phyloP scores from a whole-genome alignment of 1,140 invertebrate species.

The Yoshiicerus persimilis region DNA sequence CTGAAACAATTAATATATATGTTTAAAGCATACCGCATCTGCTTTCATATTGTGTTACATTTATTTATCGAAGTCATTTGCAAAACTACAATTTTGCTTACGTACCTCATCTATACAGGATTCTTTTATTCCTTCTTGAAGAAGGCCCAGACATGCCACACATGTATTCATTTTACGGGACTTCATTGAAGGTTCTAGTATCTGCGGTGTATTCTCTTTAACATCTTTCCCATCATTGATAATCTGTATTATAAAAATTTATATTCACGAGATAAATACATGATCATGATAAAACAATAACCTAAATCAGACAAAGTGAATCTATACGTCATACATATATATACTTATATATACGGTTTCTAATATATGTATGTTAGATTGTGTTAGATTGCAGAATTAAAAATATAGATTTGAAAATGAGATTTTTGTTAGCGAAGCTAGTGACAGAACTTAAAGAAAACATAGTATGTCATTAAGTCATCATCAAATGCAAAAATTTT shows the following conservation, averaged over 20 bases:
- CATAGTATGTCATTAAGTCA: no score
- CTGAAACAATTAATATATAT: conserved; percentile 52
- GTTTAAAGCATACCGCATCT: not conserved
- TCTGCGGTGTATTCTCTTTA: not conserved
- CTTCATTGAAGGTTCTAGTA: not conserved
- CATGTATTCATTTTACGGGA: conserved; percentile 54
- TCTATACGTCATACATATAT: no score
- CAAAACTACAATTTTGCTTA: not conserved
- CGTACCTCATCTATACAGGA: conserved; percentile 52
- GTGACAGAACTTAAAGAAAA: no score
- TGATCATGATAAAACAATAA: no score
- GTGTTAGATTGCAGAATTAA: no score
- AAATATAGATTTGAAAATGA: no score
- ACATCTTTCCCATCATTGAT: not conserved
- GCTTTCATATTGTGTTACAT: not conserved
- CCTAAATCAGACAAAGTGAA: not conserved
- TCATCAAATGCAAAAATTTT: not conserved
- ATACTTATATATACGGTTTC: not conserved
- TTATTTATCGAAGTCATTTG: not conserved
- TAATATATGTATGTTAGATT: not conserved
- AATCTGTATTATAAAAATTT: not conserved
- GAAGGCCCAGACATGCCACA: conserved; percentile 64
- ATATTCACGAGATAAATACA: no score
- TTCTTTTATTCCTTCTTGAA: conserved; percentile 59
- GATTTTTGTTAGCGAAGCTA: no score